Percentiles rank a stretch among this genome's conserved stretches.
Conservation (phyloP, 1,140 invertebrate species). For the Pogonomyrmex barbatus region DNA sequence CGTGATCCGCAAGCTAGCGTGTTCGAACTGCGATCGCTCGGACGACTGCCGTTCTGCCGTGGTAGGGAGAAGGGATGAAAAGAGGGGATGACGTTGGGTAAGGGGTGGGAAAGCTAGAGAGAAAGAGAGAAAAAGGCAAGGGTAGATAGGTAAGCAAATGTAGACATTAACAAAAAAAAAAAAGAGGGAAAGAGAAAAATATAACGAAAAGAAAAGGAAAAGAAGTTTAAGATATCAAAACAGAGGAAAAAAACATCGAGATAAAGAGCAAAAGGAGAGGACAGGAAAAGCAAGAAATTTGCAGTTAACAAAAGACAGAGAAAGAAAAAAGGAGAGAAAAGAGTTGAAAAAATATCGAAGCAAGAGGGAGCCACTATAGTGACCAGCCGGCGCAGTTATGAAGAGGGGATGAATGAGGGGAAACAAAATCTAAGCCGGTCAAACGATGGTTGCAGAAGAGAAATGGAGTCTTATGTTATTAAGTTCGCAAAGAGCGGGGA, state of each 20-base stretch:
- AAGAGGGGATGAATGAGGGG: not conserved
- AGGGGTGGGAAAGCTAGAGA: constrained; percentile 6
- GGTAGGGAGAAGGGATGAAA: constrained; percentile 34
- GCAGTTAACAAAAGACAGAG: not conserved
- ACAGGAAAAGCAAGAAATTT: not conserved
- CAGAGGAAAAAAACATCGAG: not conserved
- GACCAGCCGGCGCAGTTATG: not conserved
- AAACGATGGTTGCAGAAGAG: constrained; percentile 24
- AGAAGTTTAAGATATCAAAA: not conserved
- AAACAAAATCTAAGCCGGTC: constrained; percentile 6
- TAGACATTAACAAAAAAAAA: not conserved
- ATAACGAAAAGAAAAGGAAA: not conserved
- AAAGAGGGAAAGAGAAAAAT: not conserved
- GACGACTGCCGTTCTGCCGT: constrained; percentile 40
- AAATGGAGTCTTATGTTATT: constrained; percentile 38
- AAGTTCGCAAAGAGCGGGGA: constrained; percentile 31
- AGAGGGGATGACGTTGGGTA: constrained; percentile 22
- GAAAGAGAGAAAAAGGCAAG: constrained; percentile 6
- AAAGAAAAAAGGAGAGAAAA: not conserved
- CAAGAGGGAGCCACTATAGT: constrained; percentile 14
- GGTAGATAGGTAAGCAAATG: not conserved
- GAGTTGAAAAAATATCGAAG: constrained; percentile 16
- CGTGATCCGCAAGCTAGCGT: constrained; percentile 59
- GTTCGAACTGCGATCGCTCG: constrained; percentile 49
- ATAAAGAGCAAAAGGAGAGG: not conserved